These are phyloP conservation scores for Drosophila subquinaria DNA, from an alignment of 2,888 invertebrate species.

Conservation along the genomic window DNA sequence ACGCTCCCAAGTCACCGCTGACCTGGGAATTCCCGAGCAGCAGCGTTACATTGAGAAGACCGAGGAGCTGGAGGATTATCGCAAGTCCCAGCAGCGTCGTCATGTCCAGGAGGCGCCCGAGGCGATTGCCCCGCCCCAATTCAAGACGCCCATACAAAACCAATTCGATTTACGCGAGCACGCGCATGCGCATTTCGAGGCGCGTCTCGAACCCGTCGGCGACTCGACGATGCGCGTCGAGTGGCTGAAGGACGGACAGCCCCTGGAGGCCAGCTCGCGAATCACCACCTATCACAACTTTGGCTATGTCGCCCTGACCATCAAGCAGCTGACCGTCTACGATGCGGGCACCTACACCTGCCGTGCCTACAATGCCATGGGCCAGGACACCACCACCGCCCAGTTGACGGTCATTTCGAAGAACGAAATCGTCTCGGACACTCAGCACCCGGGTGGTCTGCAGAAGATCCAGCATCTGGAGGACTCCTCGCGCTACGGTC, in stretches of 20 bases:
- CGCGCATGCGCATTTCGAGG: slow-evolving; percentile 98
- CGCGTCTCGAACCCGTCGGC: slow-evolving; percentile 96
- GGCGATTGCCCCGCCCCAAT: slow-evolving; percentile 92
- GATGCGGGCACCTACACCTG: slow-evolving; percentile 96
- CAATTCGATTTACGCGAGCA: slow-evolving; percentile 95
- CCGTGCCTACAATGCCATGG: slow-evolving; percentile 93
- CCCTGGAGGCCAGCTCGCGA: slow-evolving; percentile 96
- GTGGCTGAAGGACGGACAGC: slow-evolving; percentile 96
- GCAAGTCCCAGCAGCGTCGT: slow-evolving; percentile 91
- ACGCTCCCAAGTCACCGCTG: slow-evolving; percentile 93
- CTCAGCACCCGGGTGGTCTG: slow-evolving; percentile 96
- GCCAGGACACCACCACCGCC: slow-evolving; percentile 93
- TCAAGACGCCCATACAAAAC: slow-evolving; percentile 95
- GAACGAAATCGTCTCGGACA: slow-evolving; percentile 94
- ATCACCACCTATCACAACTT: slow-evolving; percentile 97
- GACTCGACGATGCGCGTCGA: slow-evolving; percentile 95
- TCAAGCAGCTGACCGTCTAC: slow-evolving; percentile 94
- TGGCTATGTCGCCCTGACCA: slow-evolving; percentile 97
- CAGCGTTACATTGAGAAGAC: slow-evolving; percentile 96
- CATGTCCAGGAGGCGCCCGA: slow-evolving; percentile 93
- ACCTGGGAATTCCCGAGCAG: slow-evolving; percentile 95
- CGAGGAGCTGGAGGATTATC: slow-evolving; percentile 95
- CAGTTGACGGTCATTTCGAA: slow-evolving; percentile 93
- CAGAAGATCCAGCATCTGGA: slow-evolving; percentile 96
- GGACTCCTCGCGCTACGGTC: slow-evolving; percentile 91